Conservation (phyloP, 2,888 invertebrate species). For the Scrobipalpa atriplicella region DNA sequence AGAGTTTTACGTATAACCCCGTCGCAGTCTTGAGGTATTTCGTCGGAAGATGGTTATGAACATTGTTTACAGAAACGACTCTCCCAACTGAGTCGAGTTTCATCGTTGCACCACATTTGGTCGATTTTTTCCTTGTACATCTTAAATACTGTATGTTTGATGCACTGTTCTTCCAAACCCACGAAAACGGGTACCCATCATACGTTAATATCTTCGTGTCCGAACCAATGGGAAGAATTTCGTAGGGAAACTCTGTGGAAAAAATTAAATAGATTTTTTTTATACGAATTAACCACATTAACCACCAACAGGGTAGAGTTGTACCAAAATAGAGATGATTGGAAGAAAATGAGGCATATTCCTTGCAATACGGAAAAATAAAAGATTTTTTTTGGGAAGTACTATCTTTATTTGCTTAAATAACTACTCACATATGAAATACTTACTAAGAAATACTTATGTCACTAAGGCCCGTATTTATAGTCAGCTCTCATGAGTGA, state of each 20-base stretch:
- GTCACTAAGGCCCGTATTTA: no score
- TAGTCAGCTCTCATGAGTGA: no score
- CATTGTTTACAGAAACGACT: neutral
- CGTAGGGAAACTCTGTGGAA: neutral
- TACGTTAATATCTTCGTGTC: neutral
- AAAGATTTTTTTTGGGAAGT: no score
- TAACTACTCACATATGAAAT: no score
- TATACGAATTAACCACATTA: no score
- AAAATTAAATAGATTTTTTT: neutral
- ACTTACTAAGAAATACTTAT: no score
- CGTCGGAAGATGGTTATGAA: conserved; percentile 14
- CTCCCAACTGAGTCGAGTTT: neutral
- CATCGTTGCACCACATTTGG: neutral
- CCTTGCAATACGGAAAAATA: no score
- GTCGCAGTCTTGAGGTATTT: neutral
- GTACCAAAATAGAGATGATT: no score
- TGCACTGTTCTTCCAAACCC: neutral
- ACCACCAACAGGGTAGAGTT: no score
- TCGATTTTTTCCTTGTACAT: neutral
- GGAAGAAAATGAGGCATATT: no score
- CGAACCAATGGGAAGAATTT: neutral
- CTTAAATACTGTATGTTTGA: neutral
- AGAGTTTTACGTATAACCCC: conserved; percentile 1
- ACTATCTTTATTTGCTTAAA: no score
- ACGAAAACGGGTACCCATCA: neutral